A percentile compares a stretch with the other conserved stretches of the same genome.
Conservation (phyloP, 30 jellyfish, hydroid and myxozoan species). For the Mastigias papua region DNA sequence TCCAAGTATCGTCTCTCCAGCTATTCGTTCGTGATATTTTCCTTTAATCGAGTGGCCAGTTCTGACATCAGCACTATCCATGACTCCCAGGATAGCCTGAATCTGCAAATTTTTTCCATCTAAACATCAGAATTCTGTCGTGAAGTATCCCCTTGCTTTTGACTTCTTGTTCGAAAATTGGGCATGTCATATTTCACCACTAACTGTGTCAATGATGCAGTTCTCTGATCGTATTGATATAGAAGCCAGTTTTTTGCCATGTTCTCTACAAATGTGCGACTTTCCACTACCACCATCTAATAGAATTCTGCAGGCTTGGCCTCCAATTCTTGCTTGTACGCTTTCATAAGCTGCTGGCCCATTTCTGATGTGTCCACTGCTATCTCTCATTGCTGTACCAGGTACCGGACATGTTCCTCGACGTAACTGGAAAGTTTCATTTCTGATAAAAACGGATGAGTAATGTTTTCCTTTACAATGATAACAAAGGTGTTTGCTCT, state of each 20-base stretch:
- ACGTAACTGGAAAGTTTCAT: background rate
- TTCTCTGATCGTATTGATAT: slow-evolving; percentile 29
- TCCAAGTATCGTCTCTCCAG: slow-evolving; percentile 54
- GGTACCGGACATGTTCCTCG: background rate
- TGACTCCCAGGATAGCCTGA: slow-evolving; percentile 62
- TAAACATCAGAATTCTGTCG: slow-evolving; percentile 63
- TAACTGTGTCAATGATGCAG: slow-evolving; percentile 51
- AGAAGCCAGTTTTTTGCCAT: slow-evolving; percentile 15
- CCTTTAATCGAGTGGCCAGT: slow-evolving; percentile 42
- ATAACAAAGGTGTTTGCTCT: slow-evolving; percentile 32
- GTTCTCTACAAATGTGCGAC: slow-evolving; percentile 46
- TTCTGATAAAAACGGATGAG: slow-evolving; percentile 29
- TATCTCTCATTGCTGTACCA: background rate
- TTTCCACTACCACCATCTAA: slow-evolving; percentile 63
- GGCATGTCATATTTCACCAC: slow-evolving; percentile 40
- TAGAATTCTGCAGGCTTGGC: slow-evolving; percentile 27
- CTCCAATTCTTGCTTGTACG: slow-evolving; percentile 17
- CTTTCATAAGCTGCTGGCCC: slow-evolving; percentile 64
- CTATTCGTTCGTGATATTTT: slow-evolving; percentile 26
- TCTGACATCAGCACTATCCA: slow-evolving; percentile 38
- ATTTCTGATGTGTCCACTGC: slow-evolving; percentile 27
- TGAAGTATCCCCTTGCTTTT: slow-evolving; percentile 31
- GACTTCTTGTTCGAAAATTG: slow-evolving; percentile 45
- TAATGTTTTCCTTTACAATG: slow-evolving; percentile 57
- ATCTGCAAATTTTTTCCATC: slow-evolving; percentile 23